Evolutionary conservation across 1,140 invertebrate species (phyloP), one percentile per base, ranked within the genome.

Genomic region (Nebria ingens): DNA sequence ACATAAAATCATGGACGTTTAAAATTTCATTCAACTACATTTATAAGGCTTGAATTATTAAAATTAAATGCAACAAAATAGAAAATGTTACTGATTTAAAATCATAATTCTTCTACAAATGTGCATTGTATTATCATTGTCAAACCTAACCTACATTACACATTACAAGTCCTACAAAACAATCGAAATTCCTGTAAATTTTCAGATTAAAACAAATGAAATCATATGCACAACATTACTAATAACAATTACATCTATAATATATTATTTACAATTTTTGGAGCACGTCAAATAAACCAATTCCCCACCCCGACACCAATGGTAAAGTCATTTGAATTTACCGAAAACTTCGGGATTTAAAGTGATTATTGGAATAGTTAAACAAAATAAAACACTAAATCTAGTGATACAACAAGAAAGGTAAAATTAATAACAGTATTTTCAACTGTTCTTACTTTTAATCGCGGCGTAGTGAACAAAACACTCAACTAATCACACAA

Each of bases 381-480:
- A n/a, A n/a, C n/a, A n/a, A n/a, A n/a, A n/a, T n/a, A n/a, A n/a
- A n/a, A n/a, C n/a, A n/a, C n/a, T n/a, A n/a, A n/a, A n/a, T n/a
- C n/a, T n/a, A n/a, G n/a, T n/a, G n/a, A n/a, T n/a, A n/a, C n/a
- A n/a, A n/a, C n/a, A n/a, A n/a, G n/a, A n/a, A n/a, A n/a, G n/a
- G n/a, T n/a, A n/a, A n/a, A 45, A 45, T 12, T 45, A 45, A 45
- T 45, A 45, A 45, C 3, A 45, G 13, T 11, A 17, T 11, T 45
- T 45, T 45, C 40, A 45, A 11, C 15, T 45, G 40, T 45, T 17
- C 40, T 45, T 45, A 45, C 40, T 45, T 45, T 45, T 11, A 45
- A 45, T 45, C 40, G 40, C 40, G 40, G 40, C 40, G 40, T 45
- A 45, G 40, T 45, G 40, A 45, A 45, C 40, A 45, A 45, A 45